phyloP scores from a whole-genome alignment of 2,797 vertebrate species.

The Anisognathus igniventris region DNA sequence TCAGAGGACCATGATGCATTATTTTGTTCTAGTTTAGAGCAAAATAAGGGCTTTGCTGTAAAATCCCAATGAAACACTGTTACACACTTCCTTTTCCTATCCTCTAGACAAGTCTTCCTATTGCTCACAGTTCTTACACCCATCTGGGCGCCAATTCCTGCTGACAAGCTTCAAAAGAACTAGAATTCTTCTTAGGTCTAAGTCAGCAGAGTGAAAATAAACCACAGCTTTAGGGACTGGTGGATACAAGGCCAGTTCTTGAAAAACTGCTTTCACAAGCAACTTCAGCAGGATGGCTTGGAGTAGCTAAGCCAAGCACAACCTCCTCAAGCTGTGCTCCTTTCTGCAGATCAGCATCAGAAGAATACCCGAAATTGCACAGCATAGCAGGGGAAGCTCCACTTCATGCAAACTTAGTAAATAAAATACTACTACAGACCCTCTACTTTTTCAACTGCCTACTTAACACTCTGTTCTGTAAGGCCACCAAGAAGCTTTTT shows the following conservation, averaged over 20 bases:
- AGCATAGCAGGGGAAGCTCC: neutral
- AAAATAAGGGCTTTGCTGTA: neutral
- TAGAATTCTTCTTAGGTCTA: neutral
- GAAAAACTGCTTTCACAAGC: neutral
- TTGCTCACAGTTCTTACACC: neutral
- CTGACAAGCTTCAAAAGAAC: neutral
- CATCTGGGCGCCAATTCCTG: neutral
- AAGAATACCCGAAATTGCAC: neutral
- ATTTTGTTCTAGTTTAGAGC: neutral
- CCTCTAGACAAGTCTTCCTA: neutral
- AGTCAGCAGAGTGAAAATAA: neutral
- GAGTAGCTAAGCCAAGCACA: neutral
- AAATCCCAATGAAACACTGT: neutral
- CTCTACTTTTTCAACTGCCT: neutral
- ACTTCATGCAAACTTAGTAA: neutral
- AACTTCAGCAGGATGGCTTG: neutral
- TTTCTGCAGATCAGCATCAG: neutral
- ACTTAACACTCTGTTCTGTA: neutral
- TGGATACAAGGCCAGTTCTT: neutral
- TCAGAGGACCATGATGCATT: accelerated
- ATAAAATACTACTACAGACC: neutral
- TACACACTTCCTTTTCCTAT: neutral
- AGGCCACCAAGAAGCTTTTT: neutral
- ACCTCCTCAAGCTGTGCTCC: neutral
- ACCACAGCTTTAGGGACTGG: neutral